Conservation (phyloP, 2,113 vertebrate genomes). For the Strigops habroptila region DNA sequence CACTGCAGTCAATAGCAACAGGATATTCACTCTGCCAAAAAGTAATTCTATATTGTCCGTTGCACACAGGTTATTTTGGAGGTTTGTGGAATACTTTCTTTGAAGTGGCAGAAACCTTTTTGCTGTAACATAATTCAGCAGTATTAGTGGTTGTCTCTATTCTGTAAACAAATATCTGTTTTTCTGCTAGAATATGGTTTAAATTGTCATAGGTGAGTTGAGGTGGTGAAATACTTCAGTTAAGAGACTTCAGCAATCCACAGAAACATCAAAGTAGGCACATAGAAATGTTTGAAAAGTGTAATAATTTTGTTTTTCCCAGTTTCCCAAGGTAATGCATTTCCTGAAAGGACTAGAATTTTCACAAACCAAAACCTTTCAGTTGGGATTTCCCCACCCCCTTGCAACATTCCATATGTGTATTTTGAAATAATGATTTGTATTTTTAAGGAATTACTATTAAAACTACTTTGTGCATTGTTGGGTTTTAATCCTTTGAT, state of each 20-base stretch:
- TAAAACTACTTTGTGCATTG: background rate
- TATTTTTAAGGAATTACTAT: background rate
- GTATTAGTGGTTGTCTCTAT: background rate
- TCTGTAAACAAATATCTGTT: background rate
- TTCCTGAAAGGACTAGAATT: background rate
- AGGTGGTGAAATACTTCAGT: background rate
- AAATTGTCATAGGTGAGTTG: background rate
- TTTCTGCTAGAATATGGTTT: background rate
- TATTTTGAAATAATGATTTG: background rate
- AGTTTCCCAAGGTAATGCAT: background rate
- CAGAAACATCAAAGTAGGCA: background rate
- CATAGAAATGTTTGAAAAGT: no score
- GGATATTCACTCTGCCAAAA: constrained; percentile 34
- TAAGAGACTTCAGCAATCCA: background rate
- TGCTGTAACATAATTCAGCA: background rate
- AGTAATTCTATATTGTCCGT: constrained; percentile 45
- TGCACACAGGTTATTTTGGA: constrained; percentile 27
- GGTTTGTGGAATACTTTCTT: background rate
- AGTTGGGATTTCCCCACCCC: background rate
- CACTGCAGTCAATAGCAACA: constrained; percentile 42
- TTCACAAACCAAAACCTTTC: background rate
- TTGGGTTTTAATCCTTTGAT: background rate
- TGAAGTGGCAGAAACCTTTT: constrained; percentile 12
- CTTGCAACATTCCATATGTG: background rate
- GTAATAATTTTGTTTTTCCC: background rate